Evolutionary conservation across 2,888 invertebrate species (phyloP).

Genomic region (Caradrina clavipalpis): DNA sequence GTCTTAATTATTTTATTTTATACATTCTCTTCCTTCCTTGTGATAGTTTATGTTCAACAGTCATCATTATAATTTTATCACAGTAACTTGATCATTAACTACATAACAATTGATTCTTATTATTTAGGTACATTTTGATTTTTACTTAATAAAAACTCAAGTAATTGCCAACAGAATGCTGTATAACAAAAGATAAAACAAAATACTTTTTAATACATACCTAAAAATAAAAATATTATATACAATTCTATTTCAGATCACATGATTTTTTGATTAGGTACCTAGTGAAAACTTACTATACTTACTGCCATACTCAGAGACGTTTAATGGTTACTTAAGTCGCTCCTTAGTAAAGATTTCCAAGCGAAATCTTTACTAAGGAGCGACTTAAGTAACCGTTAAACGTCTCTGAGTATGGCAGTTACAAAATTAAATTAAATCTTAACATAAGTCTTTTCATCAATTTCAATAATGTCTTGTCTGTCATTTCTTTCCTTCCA

Average conservation of each 20-base stretch:
- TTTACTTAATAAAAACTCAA: background rate
- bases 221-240: constrained; percentile 5
- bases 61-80: constrained; percentile 47
- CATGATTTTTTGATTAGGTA: constrained; percentile 23
- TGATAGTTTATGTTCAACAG: constrained; percentile 9
- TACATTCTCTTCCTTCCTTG: constrained; percentile 7
- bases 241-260: constrained; percentile 25
- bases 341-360: too few species aligned
- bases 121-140: constrained; percentile 1
- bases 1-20: constrained; percentile 11
- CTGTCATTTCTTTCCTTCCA: constrained; percentile 94
- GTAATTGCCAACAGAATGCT: background rate
- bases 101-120: constrained; percentile 6
- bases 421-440: constrained; percentile 76
- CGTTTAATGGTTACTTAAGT: too few species aligned
- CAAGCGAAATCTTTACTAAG: too few species aligned
- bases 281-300: constrained; percentile 10
- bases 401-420: too few species aligned
- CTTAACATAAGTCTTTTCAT: constrained; percentile 86
- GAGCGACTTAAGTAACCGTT: too few species aligned
- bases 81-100: constrained; percentile 40
- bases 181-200: background rate
- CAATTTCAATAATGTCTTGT: constrained; percentile 87
- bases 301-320: too few species aligned
- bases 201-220: background rate